Percentiles rank a stretch among this genome's conserved stretches.
phyloP scores from a whole-genome alignment of 2,888 invertebrate genomes.

The Ariolimax columbianus region DNA sequence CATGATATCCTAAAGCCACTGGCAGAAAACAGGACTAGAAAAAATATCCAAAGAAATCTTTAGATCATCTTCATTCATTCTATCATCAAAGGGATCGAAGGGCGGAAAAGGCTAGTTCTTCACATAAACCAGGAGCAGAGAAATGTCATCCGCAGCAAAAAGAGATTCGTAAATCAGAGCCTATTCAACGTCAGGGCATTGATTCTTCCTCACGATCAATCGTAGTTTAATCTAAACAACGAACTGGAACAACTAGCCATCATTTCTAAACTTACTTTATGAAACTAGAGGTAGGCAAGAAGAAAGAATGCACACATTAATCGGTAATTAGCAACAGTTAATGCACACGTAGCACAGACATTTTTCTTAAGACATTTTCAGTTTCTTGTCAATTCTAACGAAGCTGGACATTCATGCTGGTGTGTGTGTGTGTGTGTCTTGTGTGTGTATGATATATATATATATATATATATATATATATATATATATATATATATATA shows the following conservation, averaged over 20 bases:
- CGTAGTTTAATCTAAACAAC: not conserved
- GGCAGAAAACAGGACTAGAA: not conserved
- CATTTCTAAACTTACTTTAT: not conserved
- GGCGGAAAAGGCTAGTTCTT: not conserved
- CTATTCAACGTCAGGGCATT: not conserved
- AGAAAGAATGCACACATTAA: not conserved
- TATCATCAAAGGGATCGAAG: not conserved
- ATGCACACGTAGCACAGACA: too few relatives aligned
- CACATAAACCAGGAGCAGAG: not conserved
- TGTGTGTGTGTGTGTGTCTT: too few relatives aligned
- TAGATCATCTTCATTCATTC: not conserved
- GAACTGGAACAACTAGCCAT: not conserved
- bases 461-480: too few relatives aligned
- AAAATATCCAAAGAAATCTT: not conserved
- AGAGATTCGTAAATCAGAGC: constrained; percentile 2
- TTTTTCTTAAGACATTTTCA: too few relatives aligned
- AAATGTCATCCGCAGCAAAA: not conserved
- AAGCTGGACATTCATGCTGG: too few relatives aligned
- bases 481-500: too few relatives aligned
- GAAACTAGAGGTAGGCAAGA: not conserved
- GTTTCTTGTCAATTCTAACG: too few relatives aligned
- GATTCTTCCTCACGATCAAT: not conserved
- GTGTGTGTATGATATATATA: too few relatives aligned
- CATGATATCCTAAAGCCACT: not conserved
- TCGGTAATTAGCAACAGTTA: not conserved